phyloP scores from a whole-genome alignment of 2,888 invertebrate genomes.

The Automeris io region DNA sequence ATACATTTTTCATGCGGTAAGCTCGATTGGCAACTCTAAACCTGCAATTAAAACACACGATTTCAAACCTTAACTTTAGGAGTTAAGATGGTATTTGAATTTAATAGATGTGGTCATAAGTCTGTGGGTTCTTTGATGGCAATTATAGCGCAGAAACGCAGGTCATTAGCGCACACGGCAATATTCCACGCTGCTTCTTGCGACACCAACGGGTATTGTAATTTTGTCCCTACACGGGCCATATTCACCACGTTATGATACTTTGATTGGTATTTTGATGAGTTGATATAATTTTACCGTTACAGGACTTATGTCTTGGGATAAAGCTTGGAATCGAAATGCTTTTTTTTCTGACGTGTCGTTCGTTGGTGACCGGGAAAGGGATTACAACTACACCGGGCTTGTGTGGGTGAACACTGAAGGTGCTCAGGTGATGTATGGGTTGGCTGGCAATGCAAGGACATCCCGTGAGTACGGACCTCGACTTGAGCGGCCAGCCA shows the following conservation, averaged over 20 bases:
- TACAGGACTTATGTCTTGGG: background rate
- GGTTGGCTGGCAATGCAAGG: too few species aligned
- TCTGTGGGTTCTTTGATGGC: slow-evolving; percentile 57
- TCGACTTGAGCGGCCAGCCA: too few species aligned
- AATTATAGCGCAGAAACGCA: slow-evolving; percentile 72
- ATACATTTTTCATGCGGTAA: slow-evolving; percentile 69
- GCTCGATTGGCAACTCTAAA: slow-evolving; percentile 29
- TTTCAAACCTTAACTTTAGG: slow-evolving; percentile 17
- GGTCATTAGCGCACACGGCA: slow-evolving; percentile 71
- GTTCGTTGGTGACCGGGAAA: too few species aligned
- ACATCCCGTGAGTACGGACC: too few species aligned
- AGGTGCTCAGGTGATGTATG: too few species aligned
- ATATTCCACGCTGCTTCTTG: slow-evolving; percentile 75
- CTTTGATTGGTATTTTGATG: slow-evolving; percentile 61
- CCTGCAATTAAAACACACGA: slow-evolving; percentile 3
- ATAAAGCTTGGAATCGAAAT: too few species aligned
- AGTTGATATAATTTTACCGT: slow-evolving; percentile 14
- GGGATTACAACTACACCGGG: too few species aligned
- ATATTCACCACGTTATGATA: slow-evolving; percentile 46
- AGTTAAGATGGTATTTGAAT: slow-evolving; percentile 12
- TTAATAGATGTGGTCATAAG: slow-evolving; percentile 16
- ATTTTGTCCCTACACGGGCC: slow-evolving; percentile 39
- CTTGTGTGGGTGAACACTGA: too few species aligned
- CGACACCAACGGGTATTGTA: slow-evolving; percentile 18
- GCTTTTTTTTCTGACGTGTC: too few species aligned